These are phyloP conservation scores for Tenthredo amoena DNA, from an alignment of 2,888 invertebrate species.

Conservation along the genomic window DNA sequence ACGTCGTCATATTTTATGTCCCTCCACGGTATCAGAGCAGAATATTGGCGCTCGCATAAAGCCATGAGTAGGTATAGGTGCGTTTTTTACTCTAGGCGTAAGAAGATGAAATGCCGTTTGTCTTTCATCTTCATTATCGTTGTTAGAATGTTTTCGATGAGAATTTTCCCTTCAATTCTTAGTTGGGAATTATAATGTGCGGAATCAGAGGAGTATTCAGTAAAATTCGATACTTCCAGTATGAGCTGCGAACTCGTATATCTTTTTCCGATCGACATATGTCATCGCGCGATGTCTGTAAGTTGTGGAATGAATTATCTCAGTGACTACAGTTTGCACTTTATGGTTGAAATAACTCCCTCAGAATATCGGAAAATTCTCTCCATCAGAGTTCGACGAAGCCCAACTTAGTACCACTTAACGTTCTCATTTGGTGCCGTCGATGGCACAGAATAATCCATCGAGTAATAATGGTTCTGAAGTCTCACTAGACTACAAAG, in stretches of 20 bases:
- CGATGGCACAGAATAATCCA: no score
- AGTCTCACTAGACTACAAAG: no score
- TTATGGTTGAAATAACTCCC: background rate
- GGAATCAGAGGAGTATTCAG: no score
- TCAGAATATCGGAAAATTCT: background rate
- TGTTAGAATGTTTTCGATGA: background rate
- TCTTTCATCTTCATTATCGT: background rate
- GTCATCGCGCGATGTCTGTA: background rate
- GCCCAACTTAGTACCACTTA: background rate
- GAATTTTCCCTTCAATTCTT: background rate
- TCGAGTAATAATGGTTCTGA: no score
- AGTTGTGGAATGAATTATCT: background rate
- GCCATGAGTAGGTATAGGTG: background rate
- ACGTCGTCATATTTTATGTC: constrained; percentile 27
- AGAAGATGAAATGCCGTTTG: background rate
- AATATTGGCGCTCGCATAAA: constrained; percentile 6
- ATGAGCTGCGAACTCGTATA: background rate
- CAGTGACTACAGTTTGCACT: background rate
- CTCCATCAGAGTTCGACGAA: background rate
- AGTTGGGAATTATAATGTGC: background rate
- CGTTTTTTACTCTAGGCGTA: background rate
- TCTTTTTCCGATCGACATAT: background rate
- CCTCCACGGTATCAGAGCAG: background rate
- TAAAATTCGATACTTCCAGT: background rate
- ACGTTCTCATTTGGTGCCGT: no score